phyloP scores from a whole-genome alignment of 2,113 vertebrate genomes.

The Aramus guarauna region DNA sequence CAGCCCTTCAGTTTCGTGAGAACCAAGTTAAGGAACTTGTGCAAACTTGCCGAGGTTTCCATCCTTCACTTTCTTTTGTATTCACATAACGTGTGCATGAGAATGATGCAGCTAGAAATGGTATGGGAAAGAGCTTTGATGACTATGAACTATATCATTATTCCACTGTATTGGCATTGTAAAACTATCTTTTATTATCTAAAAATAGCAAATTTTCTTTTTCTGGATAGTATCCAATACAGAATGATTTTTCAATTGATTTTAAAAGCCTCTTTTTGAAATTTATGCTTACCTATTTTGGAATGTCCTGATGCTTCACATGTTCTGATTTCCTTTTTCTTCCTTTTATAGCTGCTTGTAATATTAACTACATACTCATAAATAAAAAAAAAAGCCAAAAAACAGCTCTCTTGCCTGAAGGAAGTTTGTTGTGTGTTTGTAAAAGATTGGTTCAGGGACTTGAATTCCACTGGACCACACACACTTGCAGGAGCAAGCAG shows the following conservation, averaged over 20 bases:
- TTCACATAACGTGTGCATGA: not conserved
- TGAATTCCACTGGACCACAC: constrained; percentile 29
- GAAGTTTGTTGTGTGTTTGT: constrained; percentile 13
- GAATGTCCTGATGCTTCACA: not conserved
- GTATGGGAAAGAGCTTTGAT: not conserved
- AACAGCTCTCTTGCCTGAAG: not conserved
- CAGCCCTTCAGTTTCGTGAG: not conserved
- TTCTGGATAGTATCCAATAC: not conserved
- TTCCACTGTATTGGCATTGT: not conserved
- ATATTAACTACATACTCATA: constrained; percentile 33
- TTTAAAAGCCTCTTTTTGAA: not conserved
- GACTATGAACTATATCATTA: not conserved
- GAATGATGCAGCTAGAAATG: not conserved
- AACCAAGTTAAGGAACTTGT: not conserved
- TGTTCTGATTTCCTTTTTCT: not conserved
- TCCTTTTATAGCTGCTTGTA: not conserved
- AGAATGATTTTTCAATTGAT: not conserved
- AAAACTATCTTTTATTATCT: not conserved
- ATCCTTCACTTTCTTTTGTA: not conserved
- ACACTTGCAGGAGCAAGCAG: not conserved
- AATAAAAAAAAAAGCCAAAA: not conserved
- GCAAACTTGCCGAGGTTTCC: not conserved
- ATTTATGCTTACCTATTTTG: not conserved
- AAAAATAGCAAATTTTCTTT: not conserved
- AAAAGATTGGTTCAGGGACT: not conserved